Evolutionary conservation across 2,888 invertebrate genomes (phyloP), one percentile per base, ranked within the genome.

Genomic region (Trachelus stipa): DNA sequence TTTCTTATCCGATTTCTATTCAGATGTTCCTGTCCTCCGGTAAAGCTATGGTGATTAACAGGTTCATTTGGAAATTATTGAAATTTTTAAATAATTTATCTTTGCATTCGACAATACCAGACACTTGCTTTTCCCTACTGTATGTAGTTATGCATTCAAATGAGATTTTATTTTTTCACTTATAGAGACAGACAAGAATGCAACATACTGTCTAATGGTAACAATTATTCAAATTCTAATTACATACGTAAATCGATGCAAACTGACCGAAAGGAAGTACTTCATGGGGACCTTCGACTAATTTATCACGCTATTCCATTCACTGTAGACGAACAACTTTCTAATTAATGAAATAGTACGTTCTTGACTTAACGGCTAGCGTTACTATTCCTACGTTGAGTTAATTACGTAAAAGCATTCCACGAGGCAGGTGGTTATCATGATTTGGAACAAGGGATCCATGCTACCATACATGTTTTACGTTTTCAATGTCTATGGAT

Each of bases 301-400:
- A 34, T 77, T 83, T 80, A 74, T 68, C 74, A 74, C 74, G 75
- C 34, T 34, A 12, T 33, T 68, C 73, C 75, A 68, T 34, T 80
- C 77, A 76, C 75, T 82, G 56, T 56, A 74, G 77, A 73, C 77
- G 81, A 74, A 75, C 82, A 81, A 84, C 86, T 85, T 85, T 85
- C 84, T 83, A 85, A 86, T 86, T 85, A 85, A 84, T 83, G 81
- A 82, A 82, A 83, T 78, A 81, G 82, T 37, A 80, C 83, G 79
- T 74, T 83, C 85, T 79, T 80, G 81, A 77, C 79, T 35, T 73
- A 75, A 74, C 79, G 79, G 81, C 78, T 83, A 75, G 77, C 79
- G 78, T 85, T 83, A 81, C 81, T 76, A 79, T 85, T 85, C 76
- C 81, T 56, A 23, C 56, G 56, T 56, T 2, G 56, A 9, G 56